phyloP scores from a whole-genome alignment of 2,888 invertebrate genomes.

The Microctonus aethiopoides region DNA sequence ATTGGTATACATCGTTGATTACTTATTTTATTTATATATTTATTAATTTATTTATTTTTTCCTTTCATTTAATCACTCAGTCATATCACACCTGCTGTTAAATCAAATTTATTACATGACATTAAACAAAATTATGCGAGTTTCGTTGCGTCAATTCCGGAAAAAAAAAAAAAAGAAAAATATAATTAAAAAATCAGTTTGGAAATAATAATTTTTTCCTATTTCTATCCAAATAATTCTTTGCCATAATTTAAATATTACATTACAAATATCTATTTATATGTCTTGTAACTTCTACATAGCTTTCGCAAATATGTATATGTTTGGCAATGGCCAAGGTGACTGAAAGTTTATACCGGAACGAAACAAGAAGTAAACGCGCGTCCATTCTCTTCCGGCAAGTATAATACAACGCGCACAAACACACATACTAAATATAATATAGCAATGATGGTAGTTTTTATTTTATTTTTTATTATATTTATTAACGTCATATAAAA shows the following conservation, averaged over 20 bases:
- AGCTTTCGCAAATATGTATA: not conserved
- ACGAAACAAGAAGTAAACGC: conserved; percentile 24
- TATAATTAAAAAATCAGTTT: too few relatives aligned
- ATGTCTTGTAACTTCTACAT: not conserved
- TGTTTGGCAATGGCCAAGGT: conserved; percentile 23
- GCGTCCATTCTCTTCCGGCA: conserved; percentile 46
- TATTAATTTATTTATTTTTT: not conserved
- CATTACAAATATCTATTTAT: too few relatives aligned
- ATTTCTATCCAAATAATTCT: too few relatives aligned
- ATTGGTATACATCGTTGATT: not conserved
- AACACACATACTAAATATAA: not conserved
- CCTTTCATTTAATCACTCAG: not conserved
- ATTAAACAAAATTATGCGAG: not conserved
- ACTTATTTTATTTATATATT: not conserved
- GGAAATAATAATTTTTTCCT: too few relatives aligned
- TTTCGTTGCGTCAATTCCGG: too few relatives aligned
- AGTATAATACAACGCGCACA: conserved; percentile 30
- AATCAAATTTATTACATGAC: not conserved
- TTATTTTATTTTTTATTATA: not conserved
- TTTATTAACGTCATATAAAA: too few relatives aligned
- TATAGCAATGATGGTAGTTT: not conserved
- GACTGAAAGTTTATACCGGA: conserved; percentile 29
- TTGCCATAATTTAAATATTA: too few relatives aligned
- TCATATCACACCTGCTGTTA: not conserved
- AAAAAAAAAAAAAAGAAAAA: too few relatives aligned